Evolutionary conservation across 1,140 invertebrate species (phyloP).

Genomic region (Acyrthosiphon pisum): DNA sequence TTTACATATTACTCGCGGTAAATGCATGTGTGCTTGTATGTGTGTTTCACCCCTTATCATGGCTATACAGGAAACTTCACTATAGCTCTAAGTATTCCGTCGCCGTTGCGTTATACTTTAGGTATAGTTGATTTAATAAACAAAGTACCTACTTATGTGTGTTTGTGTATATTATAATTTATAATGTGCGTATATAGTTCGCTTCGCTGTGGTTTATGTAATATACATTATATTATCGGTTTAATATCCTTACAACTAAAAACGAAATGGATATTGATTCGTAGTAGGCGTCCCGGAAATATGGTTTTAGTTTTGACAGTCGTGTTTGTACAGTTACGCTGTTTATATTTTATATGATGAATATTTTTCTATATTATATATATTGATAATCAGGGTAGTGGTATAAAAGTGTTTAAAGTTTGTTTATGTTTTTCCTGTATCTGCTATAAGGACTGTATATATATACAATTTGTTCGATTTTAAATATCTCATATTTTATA

Average conservation of each 20-base stretch:
- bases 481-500: background rate
- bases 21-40: background rate
- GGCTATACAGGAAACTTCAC: background rate
- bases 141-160: background rate
- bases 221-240: background rate
- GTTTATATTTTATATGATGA: constrained; percentile 14
- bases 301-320: constrained; percentile 36
- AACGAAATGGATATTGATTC: constrained; percentile 31
- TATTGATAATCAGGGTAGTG: background rate
- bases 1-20: background rate
- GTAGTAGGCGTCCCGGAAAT: constrained; percentile 8
- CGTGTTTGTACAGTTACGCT: constrained; percentile 18
- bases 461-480: background rate
- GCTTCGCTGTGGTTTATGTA: background rate
- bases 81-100: background rate
- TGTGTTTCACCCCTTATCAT: background rate
- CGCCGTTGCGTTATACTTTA: background rate
- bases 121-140: constrained; percentile 14
- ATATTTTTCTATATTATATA: background rate
- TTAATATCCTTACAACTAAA: background rate
- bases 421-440: background rate
- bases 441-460: background rate
- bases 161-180: background rate
- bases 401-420: background rate
- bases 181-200: background rate